Conservation (phyloP, 2,797 vertebrate genomes). For the Characodon lateralis region DNA sequence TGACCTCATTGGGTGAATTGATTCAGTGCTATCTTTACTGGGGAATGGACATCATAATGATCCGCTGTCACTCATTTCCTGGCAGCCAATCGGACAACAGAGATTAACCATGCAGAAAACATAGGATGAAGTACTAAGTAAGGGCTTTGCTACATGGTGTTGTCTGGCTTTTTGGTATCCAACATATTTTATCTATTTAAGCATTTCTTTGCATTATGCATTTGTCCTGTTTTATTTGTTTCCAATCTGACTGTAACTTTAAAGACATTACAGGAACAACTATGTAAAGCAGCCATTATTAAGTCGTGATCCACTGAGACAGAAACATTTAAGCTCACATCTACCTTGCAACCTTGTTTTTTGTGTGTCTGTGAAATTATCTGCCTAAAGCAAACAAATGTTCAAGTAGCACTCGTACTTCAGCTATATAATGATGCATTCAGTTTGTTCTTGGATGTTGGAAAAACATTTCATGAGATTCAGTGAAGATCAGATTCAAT, state of each 20-base stretch:
- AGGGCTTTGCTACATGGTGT: not conserved
- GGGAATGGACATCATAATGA: conserved; percentile 50
- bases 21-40: conserved; percentile 57
- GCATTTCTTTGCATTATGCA: conserved; percentile 17
- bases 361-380: conserved; percentile 18
- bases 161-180: conserved; percentile 8
- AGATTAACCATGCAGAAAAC: conserved; percentile 22
- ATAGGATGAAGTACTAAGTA: conserved; percentile 23
- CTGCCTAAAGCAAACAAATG: conserved; percentile 25
- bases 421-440: not conserved
- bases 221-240: conserved; percentile 43
- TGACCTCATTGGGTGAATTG: conserved; percentile 42
- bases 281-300: conserved; percentile 19
- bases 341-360: conserved; percentile 18
- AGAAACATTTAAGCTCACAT: conserved; percentile 19
- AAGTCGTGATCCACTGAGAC: conserved; percentile 18
- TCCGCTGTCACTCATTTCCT: conserved; percentile 48
- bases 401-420: conserved; percentile 5
- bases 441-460: not conserved
- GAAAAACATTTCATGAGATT: not conserved
- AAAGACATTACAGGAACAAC: too few relatives aligned
- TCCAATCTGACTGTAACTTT: too few relatives aligned
- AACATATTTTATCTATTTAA: not conserved
- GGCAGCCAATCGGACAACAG: conserved; percentile 29
- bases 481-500: not conserved